Conservation (phyloP, 2,797 vertebrate genomes). For the Nasua narica region DNA sequence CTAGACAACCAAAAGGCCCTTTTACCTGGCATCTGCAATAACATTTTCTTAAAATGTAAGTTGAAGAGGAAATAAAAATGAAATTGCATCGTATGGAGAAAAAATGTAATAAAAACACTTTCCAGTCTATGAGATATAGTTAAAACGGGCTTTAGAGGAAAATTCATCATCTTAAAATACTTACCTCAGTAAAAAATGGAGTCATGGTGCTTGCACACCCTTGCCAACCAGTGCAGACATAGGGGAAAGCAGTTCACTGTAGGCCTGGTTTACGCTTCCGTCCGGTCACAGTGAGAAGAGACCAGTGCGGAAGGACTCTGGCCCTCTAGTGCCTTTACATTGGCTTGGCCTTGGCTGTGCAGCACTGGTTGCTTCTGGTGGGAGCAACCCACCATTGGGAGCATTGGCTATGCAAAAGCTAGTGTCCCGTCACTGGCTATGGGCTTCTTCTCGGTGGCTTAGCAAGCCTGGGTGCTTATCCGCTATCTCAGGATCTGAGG, state of each 20-base stretch:
- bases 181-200: neutral
- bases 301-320: neutral
- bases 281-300: neutral
- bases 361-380: neutral
- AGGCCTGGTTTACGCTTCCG: neutral
- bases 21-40: neutral
- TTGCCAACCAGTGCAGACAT: neutral
- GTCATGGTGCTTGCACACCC: neutral
- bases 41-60: neutral
- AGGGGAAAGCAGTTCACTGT: neutral
- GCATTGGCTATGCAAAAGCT: neutral
- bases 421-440: neutral
- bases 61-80: neutral
- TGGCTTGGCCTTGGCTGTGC: neutral
- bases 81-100: neutral
- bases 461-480: neutral
- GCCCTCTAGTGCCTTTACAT: neutral
- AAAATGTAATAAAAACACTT: neutral
- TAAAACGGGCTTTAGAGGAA: neutral
- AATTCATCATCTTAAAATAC: neutral
- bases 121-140: neutral
- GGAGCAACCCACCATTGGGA: neutral
- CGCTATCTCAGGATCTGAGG: neutral
- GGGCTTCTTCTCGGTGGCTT: neutral
- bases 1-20: neutral